Evolutionary conservation across 2,113 vertebrate species (phyloP), one percentile per base, ranked within the genome.

Genomic region (Neolamprologus modestus): DNA sequence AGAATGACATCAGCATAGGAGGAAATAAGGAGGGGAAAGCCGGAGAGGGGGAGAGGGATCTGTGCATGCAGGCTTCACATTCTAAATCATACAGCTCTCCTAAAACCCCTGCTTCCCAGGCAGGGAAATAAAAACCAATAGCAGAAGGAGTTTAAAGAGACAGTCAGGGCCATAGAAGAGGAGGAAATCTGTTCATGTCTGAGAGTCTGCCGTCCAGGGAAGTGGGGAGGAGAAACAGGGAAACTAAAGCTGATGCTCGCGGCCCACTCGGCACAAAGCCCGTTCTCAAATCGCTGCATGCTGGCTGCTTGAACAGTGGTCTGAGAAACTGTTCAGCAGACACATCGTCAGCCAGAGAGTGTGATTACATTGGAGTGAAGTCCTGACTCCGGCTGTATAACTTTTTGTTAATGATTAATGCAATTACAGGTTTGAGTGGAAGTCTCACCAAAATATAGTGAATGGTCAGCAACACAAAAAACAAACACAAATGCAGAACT

Each of bases 1-100:
- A 84, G 90, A 92, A 96, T 96, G 94, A 96, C 95, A 96, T 96
- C 95, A 96, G 92, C 91, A 87, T 76, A 90, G 88, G 84, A 90
- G 85, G 88, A 90, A 89, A 83, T 82, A 37, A 53, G 55, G 84
- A 63, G 88, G 81, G 63, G 89, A 85, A 79, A 26, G 88, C n/a
- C 10, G 63, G 68, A 79, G 87, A 68, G 37, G 86, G 73, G 33
- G 45, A 86, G 84, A 81, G 73, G 59, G 71, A 83, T 90, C 52
- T 85, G 54, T 40, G 81, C 63, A 71, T 84, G 87, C 73, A 83
- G 4, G 83, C 84, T 71, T 90, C 88, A 93, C 89, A 16, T 91
- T 81, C 61, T 95, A 93, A 96, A 96, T 95, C 94, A 96, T 82
- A 80, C 52, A 1, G 16, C 53, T 92, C 57, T 86, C 52, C 61